Base-by-base conservation (phyloP, 2,113 vertebrate species). In the Protobothrops flavoviridis region DNA sequence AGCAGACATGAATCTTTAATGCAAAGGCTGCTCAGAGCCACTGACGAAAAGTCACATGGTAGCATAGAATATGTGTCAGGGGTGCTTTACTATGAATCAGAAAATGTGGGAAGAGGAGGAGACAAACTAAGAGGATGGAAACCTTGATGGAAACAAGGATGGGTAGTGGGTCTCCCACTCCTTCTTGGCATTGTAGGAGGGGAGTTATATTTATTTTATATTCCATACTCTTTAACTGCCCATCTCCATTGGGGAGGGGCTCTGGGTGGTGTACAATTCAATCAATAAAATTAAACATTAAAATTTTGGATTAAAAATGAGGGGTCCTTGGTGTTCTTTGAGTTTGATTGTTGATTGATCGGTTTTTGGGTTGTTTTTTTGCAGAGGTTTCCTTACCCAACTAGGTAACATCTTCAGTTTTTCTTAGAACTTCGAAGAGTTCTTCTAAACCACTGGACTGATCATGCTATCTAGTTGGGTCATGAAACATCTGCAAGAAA, bases 41-140 rank as follows among this genome's bases (percentile, higher is more conserved):
- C 0, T 0, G 90, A 85, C 59, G 33, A 91, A n/a, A n/a, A 23
- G 3, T 4, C 52, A 0, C 4, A 53, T 52, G 6, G 69, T 13
- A 50, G 7, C 48, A 9, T 50, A n/a, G 74, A 69, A 52, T 52
- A 92, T 33, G 26, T 23, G 26, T 26, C 1, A 3, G 3, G 0
- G 21, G 9, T 45, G 0, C 69, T 24, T 10, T 24, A 56, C 39
- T 64, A 56, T 55, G 45, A 89, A 45, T 10, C 10, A 86, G 9
- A 39, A 61, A n/a, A 50, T 33, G 26, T 45, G 88, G 33, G 45
- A 53, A 52, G 33, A 24, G 21, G 10, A 39, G 55, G 9, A 89
- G 88, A 6, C 17, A 45, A 39, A n/a, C 2, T n/a, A 39, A 29
- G 64, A 53, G 12, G 20, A 53, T 26, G 33, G 26, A 33, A 12